Evolutionary conservation across 2,797 vertebrate species (phyloP).

Genomic region (Benthosema pterotum): DNA sequence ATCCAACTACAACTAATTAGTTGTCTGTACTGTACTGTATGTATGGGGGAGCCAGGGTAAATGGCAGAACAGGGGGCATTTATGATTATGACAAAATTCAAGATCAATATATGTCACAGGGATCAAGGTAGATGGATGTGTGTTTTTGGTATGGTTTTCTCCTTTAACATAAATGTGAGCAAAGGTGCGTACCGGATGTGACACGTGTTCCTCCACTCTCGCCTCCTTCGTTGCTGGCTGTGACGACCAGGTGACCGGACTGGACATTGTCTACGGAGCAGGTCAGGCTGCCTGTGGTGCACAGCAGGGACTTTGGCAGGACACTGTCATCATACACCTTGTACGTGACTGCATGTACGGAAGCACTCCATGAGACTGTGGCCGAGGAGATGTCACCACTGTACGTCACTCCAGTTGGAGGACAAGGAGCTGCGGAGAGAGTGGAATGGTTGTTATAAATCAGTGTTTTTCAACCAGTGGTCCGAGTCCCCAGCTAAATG

Average conservation of each 20-base stretch:
- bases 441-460: neutral
- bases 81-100: too few species aligned
- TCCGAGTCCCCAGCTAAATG: too few species aligned
- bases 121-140: neutral
- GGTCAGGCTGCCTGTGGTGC: conserved; percentile 60
- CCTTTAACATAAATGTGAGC: neutral
- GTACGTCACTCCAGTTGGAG: conserved; percentile 61
- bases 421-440: conserved; percentile 74
- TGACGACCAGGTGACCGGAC: conserved; percentile 58
- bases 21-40: too few species aligned
- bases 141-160: too few species aligned
- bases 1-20: too few species aligned
- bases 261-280: conserved; percentile 61
- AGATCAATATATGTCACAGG: too few species aligned
- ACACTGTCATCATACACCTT: conserved; percentile 54
- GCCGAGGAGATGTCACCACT: conserved; percentile 37
- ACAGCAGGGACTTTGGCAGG: conserved; percentile 45
- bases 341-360: conserved; percentile 67
- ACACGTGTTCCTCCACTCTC: conserved; percentile 62
- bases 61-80: too few species aligned
- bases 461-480: too few species aligned
- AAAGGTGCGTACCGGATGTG: conserved; percentile 46
- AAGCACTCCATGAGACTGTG: conserved; percentile 68
- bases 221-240: conserved; percentile 73
- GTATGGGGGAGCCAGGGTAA: too few species aligned